Evolutionary conservation across 2,113 vertebrate genomes (phyloP).

Genomic region (Entomyzon cyanotis): DNA sequence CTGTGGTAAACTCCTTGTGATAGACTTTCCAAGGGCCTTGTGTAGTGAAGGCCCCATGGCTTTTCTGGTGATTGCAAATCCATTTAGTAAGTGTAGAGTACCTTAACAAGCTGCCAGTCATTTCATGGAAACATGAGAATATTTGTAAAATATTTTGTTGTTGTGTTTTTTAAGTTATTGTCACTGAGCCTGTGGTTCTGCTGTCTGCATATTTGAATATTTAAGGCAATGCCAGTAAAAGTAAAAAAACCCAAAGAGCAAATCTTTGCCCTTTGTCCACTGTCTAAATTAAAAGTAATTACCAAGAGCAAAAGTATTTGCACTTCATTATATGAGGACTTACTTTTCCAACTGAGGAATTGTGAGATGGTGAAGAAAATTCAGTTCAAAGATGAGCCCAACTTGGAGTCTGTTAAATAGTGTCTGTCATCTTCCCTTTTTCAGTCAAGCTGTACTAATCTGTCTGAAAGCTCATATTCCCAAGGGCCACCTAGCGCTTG

Average conservation of each 20-base stretch:
- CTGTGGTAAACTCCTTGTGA: background rate
- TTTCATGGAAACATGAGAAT: background rate
- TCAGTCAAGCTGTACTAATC: constrained; percentile 63
- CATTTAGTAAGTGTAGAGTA: background rate
- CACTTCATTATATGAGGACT: background rate
- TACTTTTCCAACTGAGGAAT: background rate
- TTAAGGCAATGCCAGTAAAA: background rate
- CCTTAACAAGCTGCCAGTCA: background rate
- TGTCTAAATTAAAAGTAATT: background rate
- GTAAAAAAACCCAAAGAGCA: background rate
- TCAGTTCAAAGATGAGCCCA: background rate
- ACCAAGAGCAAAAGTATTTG: background rate
- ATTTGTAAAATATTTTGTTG: background rate
- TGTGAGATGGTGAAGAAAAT: background rate
- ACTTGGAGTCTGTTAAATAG: background rate
- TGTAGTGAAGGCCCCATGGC: background rate
- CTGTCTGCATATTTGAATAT: background rate
- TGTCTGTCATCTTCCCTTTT: constrained; percentile 31
- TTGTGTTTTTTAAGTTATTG: background rate
- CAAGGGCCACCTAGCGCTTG: background rate
- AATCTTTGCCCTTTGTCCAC: background rate
- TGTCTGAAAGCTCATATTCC: constrained; percentile 62
- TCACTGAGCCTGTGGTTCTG: background rate
- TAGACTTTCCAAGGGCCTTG: background rate
- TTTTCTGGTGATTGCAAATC: background rate